Conservation (phyloP, 2,888 invertebrate species). For the Sussaba pulchella region DNA sequence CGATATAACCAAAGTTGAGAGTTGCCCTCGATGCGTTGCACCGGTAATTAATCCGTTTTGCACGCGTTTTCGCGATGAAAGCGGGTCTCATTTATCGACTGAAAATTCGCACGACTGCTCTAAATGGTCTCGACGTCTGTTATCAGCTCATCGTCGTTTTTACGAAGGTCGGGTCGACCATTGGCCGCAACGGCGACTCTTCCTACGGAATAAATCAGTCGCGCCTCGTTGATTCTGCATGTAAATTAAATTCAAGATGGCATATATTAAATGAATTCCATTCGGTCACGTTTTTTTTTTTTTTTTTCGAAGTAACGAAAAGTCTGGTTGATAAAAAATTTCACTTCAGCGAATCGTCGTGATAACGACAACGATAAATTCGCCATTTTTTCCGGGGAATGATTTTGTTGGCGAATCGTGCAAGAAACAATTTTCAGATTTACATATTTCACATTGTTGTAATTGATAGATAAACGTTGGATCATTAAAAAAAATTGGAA, state of each 20-base stretch:
- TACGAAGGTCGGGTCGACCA: background rate
- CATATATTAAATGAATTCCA: constrained; percentile 8
- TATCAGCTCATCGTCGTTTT: constrained; percentile 22
- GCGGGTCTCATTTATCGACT: background rate
- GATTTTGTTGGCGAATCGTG: no score
- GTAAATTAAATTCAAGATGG: constrained; percentile 7
- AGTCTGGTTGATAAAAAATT: background rate
- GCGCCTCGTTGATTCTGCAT: background rate
- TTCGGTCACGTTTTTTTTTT: constrained; percentile 3
- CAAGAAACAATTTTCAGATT: no score
- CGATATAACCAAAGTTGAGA: background rate
- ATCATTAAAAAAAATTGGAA: no score
- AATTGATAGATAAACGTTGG: no score
- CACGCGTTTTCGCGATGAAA: no score
- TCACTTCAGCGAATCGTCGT: no score
- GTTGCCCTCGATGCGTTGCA: background rate
- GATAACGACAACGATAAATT: no score
- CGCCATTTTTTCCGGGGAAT: no score
- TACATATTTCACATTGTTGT: no score
- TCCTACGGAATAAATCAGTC: background rate
- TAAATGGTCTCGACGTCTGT: background rate
- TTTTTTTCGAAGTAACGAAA: constrained; percentile 17
- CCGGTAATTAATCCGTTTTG: no score
- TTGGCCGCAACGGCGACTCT: constrained; percentile 15
- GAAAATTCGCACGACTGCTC: constrained; percentile 15